These are phyloP conservation scores for Tenrec ecaudatus DNA, from an alignment of 2,113 vertebrate species.

Conservation along the genomic window DNA sequence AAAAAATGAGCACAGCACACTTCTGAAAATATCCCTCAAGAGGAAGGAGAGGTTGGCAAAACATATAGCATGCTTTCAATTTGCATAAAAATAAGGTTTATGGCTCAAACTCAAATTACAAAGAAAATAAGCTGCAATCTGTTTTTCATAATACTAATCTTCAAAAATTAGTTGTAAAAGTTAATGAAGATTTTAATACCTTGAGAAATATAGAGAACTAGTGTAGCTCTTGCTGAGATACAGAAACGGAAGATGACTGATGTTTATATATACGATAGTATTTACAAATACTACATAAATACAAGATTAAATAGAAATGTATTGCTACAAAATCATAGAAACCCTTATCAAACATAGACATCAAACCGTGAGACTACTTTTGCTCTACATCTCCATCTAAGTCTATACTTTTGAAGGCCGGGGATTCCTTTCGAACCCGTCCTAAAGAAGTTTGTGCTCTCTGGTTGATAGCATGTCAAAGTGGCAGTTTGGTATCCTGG, in stretches of 20 bases:
- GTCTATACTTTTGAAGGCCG: too few relatives aligned
- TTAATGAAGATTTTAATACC: constrained; percentile 34
- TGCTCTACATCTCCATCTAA: too few relatives aligned
- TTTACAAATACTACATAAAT: not conserved
- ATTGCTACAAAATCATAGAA: too few relatives aligned
- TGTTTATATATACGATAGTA: not conserved
- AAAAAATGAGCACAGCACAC: not conserved
- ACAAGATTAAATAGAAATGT: too few relatives aligned
- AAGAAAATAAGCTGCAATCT: constrained; percentile 22
- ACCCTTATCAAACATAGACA: too few relatives aligned
- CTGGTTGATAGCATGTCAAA: too few relatives aligned
- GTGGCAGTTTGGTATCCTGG: too few relatives aligned
- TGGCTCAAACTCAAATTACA: constrained; percentile 38
- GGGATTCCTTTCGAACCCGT: too few relatives aligned
- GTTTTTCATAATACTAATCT: constrained; percentile 14
- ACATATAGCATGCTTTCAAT: not conserved
- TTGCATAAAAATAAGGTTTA: not conserved
- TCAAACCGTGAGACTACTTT: too few relatives aligned
- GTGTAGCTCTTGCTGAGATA: constrained; percentile 21
- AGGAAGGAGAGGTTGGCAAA: not conserved
- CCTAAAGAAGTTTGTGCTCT: too few relatives aligned
- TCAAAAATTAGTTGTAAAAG: constrained; percentile 32
- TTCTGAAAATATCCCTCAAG: not conserved
- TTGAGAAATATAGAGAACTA: constrained; percentile 42
- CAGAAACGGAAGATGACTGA: constrained; percentile 8